Evolutionary conservation across 2,888 invertebrate genomes (phyloP).

Genomic region (Diplazon laetatorius): DNA sequence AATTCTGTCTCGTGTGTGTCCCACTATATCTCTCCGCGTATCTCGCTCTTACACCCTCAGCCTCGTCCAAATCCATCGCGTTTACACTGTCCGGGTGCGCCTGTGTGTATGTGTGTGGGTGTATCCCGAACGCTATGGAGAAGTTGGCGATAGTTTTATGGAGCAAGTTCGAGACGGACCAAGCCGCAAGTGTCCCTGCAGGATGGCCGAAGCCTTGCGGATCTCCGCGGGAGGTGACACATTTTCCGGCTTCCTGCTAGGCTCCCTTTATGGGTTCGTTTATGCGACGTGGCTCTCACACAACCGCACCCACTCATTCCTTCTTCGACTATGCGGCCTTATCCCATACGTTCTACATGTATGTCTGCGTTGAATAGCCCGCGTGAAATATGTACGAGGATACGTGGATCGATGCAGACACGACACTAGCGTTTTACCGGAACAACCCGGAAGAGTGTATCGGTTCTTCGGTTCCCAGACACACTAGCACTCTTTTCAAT

Average conservation of each 20-base stretch:
- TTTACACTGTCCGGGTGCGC: background rate
- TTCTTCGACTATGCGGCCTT: conserved; percentile 17
- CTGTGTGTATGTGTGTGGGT: background rate
- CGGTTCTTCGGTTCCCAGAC: conserved; percentile 14
- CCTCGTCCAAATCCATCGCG: background rate
- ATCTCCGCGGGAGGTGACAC: conserved; percentile 70
- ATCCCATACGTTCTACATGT: conserved; percentile 7
- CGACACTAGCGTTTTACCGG: conserved; percentile 30
- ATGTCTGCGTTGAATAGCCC: conserved; percentile 14
- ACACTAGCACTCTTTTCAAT: background rate
- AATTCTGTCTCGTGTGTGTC: conserved; percentile 36
- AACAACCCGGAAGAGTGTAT: conserved; percentile 39
- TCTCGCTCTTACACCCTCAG: background rate
- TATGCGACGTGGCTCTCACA: conserved; percentile 44
- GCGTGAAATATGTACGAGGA: conserved; percentile 12
- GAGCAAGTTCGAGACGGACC: conserved; percentile 66
- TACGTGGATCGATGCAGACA: background rate
- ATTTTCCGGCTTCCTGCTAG: conserved; percentile 70
- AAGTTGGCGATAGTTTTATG: conserved; percentile 71
- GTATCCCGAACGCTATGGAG: conserved; percentile 32
- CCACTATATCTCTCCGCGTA: conserved; percentile 12
- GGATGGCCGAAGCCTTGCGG: conserved; percentile 68
- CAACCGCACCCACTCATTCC: conserved; percentile 8
- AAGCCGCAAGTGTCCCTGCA: conserved; percentile 68
- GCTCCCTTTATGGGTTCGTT: conserved; percentile 63